These are phyloP conservation scores for Cyanoramphus novaezelandiae DNA, from an alignment of 2,113 vertebrate genomes.

Conservation along the genomic window DNA sequence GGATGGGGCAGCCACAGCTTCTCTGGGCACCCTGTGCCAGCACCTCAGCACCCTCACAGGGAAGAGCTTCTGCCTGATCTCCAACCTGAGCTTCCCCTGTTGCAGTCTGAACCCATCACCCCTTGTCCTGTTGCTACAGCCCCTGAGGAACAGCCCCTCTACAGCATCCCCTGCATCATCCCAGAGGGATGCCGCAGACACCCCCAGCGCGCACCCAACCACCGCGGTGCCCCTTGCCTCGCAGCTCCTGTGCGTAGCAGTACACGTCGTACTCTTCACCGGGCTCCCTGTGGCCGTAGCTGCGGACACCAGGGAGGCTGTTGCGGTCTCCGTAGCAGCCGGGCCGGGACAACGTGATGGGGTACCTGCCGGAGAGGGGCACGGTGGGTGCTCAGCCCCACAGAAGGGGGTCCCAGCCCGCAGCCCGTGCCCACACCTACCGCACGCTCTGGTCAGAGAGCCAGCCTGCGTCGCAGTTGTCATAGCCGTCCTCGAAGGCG, in stretches of 20 bases:
- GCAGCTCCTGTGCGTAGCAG: constrained; percentile 86
- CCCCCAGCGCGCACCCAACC: accelerated
- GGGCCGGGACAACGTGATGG: constrained; percentile 91
- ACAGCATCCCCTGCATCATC: too few relatives aligned
- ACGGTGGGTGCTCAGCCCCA: accelerated
- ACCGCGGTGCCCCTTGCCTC: constrained; percentile 71
- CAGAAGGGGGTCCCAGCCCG: accelerated
- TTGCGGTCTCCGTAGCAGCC: constrained; percentile 95
- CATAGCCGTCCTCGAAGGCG: constrained; percentile 92
- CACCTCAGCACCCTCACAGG: not conserved
- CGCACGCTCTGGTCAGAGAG: constrained; percentile 90
- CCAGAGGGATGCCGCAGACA: accelerated
- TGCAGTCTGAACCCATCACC: not conserved
- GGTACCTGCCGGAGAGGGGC: constrained; percentile 80
- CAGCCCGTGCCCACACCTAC: constrained; percentile 55
- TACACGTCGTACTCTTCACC: constrained; percentile 91
- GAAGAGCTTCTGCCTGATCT: not conserved
- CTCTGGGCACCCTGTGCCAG: not conserved
- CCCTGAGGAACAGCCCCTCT: not conserved
- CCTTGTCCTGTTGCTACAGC: not conserved
- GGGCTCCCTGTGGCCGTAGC: constrained; percentile 85
- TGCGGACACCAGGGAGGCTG: constrained; percentile 92
- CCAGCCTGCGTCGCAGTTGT: constrained; percentile 97
- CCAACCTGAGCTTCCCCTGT: not conserved
- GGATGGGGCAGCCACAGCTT: too few relatives aligned